Base-by-base conservation (phyloP, 2,888 invertebrate species). In the Spodoptera exigua region DNA sequence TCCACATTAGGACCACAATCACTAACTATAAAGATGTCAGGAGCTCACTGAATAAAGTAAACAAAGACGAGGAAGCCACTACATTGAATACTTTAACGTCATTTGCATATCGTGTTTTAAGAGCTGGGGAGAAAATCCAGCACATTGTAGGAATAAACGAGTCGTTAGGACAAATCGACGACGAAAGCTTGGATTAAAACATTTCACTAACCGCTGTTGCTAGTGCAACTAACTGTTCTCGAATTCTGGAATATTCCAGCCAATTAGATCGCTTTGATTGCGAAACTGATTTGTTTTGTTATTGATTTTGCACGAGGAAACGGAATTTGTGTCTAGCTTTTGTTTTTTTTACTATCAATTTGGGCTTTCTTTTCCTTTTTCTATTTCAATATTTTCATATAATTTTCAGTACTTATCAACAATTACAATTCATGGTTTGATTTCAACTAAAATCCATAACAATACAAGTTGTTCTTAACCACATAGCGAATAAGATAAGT, bases 91-190 rank as follows among this genome's bases (percentile, higher is more conserved):
- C 36, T 63, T 79, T 79, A 80, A 78, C 78, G 81, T 80, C 77
- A 88, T 89, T 87, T 83, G 76, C 86, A 82, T 84, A 84, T 86
- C 85, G 79, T 74, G 64, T 67, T 73, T 65, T 47, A 57, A 62
- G 58, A 62, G 61, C 60, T 58, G 51, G 61, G 51, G 71, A 62
- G 71, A 66, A 73, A 70, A 65, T 54, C 58, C 48, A 51, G 59
- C 52, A 66, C 78, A 71, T 60, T 64, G 68, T 57, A 60, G 54
- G 65, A 61, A 60, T 69, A 53, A 71, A 67, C 59, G 61, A 73
- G 70, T 78, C 74, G 80, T 83, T 81, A 78, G 70, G 75, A 80
- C 83, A 82, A 85, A 82, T 82, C 79, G 70, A 63, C 77, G 70
- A 78, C 74, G 73, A 80, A 77, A 74, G 71, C 58, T 72, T 58